A percentile compares a stretch with the other conserved stretches of the same genome.
Evolutionary conservation across 2,797 vertebrate genomes (phyloP).

Genomic region (Simalia tracyae): DNA sequence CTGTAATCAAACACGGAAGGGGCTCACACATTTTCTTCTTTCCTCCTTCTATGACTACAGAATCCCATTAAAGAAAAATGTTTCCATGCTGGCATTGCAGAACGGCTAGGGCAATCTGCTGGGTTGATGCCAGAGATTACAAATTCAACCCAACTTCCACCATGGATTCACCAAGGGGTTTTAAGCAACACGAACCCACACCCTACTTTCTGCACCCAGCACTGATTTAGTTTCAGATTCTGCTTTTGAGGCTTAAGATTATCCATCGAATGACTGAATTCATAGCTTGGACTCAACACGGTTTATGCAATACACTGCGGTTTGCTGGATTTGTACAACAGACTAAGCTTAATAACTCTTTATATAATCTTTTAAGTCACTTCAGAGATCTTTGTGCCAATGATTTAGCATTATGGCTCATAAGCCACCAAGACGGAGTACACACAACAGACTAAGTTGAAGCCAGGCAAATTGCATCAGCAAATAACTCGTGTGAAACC

Average conservation of each 20-base stretch:
- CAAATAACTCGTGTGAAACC: neutral
- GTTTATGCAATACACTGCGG: neutral
- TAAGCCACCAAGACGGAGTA: neutral
- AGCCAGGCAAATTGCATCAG: neutral
- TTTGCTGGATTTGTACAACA: neutral
- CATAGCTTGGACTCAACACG: neutral
- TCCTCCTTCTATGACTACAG: neutral
- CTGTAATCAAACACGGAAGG: fast-evolving
- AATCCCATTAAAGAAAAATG: neutral
- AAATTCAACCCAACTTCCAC: neutral
- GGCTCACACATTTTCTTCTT: neutral
- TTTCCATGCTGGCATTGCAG: neutral
- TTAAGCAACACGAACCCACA: neutral
- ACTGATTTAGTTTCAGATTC: neutral
- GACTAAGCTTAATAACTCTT: neutral
- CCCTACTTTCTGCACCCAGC: neutral
- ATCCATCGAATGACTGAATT: neutral
- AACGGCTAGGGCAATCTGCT: neutral
- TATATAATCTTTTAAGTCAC: neutral
- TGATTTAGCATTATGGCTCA: neutral
- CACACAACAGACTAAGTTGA: neutral
- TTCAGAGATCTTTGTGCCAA: neutral
- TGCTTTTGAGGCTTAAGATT: neutral
- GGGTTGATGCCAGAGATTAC: neutral
- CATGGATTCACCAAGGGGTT: neutral